Conservation (phyloP, 2,797 vertebrate genomes). For the Emys orbicularis region DNA sequence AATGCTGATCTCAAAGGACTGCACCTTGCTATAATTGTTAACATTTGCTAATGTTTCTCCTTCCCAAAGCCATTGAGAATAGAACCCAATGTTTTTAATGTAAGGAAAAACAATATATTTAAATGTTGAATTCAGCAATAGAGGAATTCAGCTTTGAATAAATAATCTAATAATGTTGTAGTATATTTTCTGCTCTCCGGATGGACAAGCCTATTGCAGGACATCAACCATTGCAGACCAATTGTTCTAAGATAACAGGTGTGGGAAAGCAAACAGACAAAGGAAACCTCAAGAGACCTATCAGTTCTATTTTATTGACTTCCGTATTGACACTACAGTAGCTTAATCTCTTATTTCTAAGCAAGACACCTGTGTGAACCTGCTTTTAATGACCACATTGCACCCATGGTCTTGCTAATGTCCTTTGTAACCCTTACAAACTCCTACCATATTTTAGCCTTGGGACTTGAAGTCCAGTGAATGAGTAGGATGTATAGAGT, state of each 20-base stretch:
- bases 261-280: slow-evolving; percentile 30
- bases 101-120: slow-evolving; percentile 18
- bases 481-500: neutral
- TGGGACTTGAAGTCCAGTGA: neutral
- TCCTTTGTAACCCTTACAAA: neutral
- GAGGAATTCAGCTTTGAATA: slow-evolving; percentile 41
- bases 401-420: neutral
- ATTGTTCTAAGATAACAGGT: neutral
- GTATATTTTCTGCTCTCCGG: neutral
- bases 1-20: slow-evolving; percentile 56
- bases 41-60: slow-evolving; percentile 37
- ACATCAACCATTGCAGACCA: neutral
- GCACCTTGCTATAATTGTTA: slow-evolving; percentile 51
- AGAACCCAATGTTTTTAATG: slow-evolving; percentile 3
- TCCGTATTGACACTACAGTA: neutral
- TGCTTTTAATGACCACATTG: neutral
- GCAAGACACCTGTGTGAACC: neutral
- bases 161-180: slow-evolving; percentile 41
- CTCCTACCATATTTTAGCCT: neutral
- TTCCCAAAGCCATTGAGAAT: slow-evolving; percentile 37
- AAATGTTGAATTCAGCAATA: slow-evolving; percentile 48
- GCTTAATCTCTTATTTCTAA: neutral
- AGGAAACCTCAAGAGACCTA: neutral
- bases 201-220: neutral
- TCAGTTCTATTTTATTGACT: neutral